Conservation (phyloP, 2,113 vertebrate genomes). For the Protomyctophum bolini region DNA sequence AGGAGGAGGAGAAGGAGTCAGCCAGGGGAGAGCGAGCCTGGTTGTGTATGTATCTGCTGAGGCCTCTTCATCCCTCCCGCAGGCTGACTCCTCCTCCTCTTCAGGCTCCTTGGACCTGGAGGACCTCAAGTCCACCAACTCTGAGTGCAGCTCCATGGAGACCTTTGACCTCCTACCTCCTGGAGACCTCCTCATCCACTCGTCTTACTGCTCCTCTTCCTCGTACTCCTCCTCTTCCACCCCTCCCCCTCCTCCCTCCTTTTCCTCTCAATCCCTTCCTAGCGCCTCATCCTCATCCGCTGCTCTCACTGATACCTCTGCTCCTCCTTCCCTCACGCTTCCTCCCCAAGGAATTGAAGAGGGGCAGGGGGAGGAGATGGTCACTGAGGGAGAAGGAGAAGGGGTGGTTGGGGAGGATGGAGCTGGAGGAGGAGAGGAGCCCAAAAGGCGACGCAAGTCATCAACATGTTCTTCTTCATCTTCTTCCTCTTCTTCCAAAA, state of each 20-base stretch:
- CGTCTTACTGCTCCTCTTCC: conserved; percentile 59
- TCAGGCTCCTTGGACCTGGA: conserved; percentile 85
- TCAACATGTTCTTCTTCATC: conserved; percentile 63
- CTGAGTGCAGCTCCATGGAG: conserved; percentile 93
- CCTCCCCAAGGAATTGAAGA: conserved; percentile 1
- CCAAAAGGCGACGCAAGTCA: conserved; percentile 57
- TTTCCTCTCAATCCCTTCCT: conserved; percentile 72
- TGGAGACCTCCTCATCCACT: conserved; percentile 81
- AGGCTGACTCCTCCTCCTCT: conserved; percentile 76
- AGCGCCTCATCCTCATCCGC: conserved; percentile 80
- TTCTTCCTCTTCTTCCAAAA: conserved; percentile 79
- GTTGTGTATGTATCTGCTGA: conserved; percentile 90
- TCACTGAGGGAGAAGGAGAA: conserved; percentile 31
- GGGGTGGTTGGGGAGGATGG: conserved; percentile 17
- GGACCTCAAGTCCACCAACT: conserved; percentile 90
- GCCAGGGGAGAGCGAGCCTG: conserved; percentile 81
- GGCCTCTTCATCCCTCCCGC: conserved; percentile 82
- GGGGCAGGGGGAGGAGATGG: conserved; percentile 21
- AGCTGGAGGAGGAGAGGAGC: conserved; percentile 21
- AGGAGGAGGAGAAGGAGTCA: conserved; percentile 82
- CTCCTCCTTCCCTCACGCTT: conserved; percentile 42
- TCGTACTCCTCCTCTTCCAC: conserved; percentile 77
- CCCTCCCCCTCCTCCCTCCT: conserved; percentile 73
- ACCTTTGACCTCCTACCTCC: conserved; percentile 90
- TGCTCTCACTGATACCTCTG: conserved; percentile 66